Percentiles rank a stretch among this genome's conserved stretches.
phyloP scores from a whole-genome alignment of 2,113 vertebrate species.

The Rutilus rutilus region DNA sequence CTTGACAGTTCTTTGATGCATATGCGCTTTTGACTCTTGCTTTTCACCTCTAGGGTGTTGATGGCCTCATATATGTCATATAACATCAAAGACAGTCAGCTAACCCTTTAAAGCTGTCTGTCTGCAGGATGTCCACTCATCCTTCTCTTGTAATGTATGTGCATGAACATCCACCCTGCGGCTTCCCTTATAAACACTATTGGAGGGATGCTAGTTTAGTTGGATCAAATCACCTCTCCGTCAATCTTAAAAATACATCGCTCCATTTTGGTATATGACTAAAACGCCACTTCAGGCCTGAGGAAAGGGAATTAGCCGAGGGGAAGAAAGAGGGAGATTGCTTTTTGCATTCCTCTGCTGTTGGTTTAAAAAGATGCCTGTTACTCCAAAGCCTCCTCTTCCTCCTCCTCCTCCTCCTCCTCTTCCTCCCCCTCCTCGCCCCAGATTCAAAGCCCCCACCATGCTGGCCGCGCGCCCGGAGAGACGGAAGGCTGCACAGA shows the following conservation, averaged over 20 bases:
- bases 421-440: neutral
- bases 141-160: neutral
- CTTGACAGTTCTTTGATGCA: neutral
- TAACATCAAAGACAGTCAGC: slow-evolving; percentile 34
- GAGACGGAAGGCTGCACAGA: slow-evolving; percentile 25
- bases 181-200: neutral
- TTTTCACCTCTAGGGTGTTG: slow-evolving; percentile 28
- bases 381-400: slow-evolving; percentile 12
- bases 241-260: slow-evolving; percentile 10
- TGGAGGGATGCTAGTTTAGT: slow-evolving; percentile 18
- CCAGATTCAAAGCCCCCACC: slow-evolving; percentile 9
- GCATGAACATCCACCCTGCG: slow-evolving; percentile 9
- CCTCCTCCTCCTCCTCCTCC: neutral
- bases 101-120: slow-evolving; percentile 26
- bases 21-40: slow-evolving; percentile 12
- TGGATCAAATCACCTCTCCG: slow-evolving; percentile 20
- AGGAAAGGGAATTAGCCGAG: neutral
- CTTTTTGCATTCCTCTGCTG: slow-evolving; percentile 15
- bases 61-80: slow-evolving; percentile 28
- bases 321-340: neutral
- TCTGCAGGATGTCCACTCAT: slow-evolving; percentile 33
- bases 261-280: neutral
- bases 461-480: slow-evolving; percentile 24
- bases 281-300: neutral
- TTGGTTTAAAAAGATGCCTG: slow-evolving; percentile 32